Conservation (phyloP, 2,797 vertebrate species). For the Muraenolepis orangiensis region DNA sequence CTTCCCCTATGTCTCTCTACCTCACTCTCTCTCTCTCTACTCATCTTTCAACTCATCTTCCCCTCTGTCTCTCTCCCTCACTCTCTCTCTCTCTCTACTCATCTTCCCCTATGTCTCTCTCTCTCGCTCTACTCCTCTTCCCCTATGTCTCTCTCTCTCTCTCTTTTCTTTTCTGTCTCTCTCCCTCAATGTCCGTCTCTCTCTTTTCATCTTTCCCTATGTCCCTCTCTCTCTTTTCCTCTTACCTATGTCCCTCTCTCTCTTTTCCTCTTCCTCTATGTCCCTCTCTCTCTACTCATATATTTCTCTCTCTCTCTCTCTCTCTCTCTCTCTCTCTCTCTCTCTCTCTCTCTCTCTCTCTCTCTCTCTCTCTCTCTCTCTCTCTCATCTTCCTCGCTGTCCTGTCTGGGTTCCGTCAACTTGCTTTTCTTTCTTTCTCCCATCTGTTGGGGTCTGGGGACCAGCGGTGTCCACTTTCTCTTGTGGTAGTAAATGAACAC, state of each 20-base stretch:
- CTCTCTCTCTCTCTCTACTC: no score
- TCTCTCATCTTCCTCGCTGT: neutral
- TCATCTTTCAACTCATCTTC: neutral
- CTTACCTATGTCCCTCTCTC: neutral
- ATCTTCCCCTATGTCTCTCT: neutral
- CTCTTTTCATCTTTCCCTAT: neutral
- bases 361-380: slow-evolving; percentile 1
- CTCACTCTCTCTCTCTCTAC: neutral
- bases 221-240: no score
- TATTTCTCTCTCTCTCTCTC: neutral
- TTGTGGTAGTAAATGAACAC: no score
- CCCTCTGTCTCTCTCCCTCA: neutral
- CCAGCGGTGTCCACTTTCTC: slow-evolving; percentile 17
- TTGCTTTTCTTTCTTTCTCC: slow-evolving; percentile 22
- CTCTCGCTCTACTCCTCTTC: no score
- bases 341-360: neutral
- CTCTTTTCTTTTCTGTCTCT: slow-evolving; percentile 6
- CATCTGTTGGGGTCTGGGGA: slow-evolving; percentile 32
- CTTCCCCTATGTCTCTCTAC: neutral
- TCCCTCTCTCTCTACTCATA: no score
- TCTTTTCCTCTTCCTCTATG: neutral
- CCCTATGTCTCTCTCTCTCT: neutral
- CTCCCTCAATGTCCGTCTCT: slow-evolving; percentile 19
- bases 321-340: neutral
- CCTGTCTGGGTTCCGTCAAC: neutral